These are phyloP conservation scores for Oreochromis niloticus DNA, from an alignment of 2,113 vertebrate genomes.

Conservation along the genomic window DNA sequence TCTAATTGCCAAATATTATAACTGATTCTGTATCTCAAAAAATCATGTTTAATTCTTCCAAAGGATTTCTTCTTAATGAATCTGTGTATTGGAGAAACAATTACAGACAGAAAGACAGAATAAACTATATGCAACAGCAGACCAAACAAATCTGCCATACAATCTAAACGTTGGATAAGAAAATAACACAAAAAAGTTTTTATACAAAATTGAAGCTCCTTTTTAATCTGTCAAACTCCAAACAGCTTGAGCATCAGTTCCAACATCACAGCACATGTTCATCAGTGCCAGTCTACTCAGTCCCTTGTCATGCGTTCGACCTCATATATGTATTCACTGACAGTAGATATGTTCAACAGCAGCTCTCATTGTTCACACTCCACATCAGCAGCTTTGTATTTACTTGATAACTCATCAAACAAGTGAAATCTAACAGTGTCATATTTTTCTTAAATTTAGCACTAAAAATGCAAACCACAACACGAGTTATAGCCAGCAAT, in stretches of 20 bases:
- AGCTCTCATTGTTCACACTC: not conserved
- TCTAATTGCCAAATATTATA: not conserved
- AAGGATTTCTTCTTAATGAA: not conserved
- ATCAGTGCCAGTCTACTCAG: not conserved
- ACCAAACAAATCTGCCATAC: not conserved
- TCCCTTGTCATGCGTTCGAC: not conserved
- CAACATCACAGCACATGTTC: not conserved
- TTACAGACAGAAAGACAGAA: not conserved
- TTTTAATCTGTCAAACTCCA: not conserved
- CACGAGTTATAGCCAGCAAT: too few species aligned
- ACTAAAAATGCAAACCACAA: too few species aligned
- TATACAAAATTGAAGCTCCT: not conserved
- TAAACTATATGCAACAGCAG: not conserved
- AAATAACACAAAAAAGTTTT: not conserved
- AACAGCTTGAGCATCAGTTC: not conserved
- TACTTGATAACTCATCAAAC: not conserved
- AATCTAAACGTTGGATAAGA: not conserved
- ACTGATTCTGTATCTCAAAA: not conserved
- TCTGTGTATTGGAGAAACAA: not conserved
- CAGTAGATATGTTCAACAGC: not conserved
- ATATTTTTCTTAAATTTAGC: not conserved
- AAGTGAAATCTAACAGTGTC: not conserved
- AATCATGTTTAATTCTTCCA: not conserved
- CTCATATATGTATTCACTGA: not conserved
- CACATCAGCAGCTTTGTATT: not conserved